Conservation (phyloP, 2,113 vertebrate species). For the Ptychochromis oligacanthus region DNA sequence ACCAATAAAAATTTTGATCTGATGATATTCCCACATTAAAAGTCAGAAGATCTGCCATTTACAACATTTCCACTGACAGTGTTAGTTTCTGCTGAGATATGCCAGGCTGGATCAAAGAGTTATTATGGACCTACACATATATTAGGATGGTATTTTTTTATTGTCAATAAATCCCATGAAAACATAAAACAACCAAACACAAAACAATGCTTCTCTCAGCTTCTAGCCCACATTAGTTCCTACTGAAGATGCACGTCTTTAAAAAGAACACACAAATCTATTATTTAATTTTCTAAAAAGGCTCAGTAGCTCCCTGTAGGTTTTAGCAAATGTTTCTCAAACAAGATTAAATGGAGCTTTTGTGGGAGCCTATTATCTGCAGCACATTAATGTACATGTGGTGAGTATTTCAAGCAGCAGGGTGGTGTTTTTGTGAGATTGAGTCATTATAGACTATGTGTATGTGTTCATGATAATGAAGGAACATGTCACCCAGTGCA, state of each 20-base stretch:
- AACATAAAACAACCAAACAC: background rate
- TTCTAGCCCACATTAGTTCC: background rate
- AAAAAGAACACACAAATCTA: background rate
- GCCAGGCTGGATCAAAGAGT: accelerated
- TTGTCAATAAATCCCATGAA: background rate
- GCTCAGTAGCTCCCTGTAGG: no score
- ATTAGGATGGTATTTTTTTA: background rate
- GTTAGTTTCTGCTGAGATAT: no score
- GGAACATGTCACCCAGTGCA: background rate
- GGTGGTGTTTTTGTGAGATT: background rate
- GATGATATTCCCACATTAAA: background rate
- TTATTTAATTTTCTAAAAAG: background rate
- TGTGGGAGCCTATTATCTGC: background rate
- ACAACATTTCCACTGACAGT: no score
- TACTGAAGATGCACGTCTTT: background rate
- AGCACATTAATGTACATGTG: background rate
- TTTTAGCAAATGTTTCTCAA: background rate
- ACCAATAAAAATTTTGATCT: accelerated
- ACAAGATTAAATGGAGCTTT: background rate
- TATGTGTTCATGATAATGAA: background rate
- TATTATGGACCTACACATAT: background rate
- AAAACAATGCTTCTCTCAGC: accelerated
- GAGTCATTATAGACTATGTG: background rate
- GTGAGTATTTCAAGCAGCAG: background rate
- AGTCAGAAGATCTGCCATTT: background rate